Conservation (phyloP, 1,140 invertebrate genomes). For the Diploscapter pachys region DNA sequence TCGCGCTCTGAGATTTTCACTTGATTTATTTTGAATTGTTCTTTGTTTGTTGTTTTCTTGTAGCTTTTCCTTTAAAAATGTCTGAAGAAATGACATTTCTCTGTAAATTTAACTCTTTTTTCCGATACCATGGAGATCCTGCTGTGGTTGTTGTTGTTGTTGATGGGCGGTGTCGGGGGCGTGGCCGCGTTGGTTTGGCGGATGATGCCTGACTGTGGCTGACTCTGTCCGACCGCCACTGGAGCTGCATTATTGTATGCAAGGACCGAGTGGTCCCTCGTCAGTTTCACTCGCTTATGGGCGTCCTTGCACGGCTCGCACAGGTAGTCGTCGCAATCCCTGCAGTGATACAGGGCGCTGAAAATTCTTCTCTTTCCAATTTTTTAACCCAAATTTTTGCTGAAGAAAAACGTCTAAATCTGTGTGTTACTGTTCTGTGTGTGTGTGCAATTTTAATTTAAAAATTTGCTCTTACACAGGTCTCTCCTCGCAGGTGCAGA, state of each 20-base stretch:
- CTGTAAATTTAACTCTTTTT: neutral
- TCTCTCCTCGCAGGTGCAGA: too few species aligned
- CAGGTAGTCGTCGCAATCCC: conserved; percentile 22
- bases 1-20: too few species aligned
- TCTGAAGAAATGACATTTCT: neutral
- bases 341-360: neutral
- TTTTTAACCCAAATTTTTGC: too few species aligned
- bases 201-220: neutral
- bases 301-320: conserved; percentile 24
- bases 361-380: too few species aligned
- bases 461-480: too few species aligned
- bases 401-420: too few species aligned
- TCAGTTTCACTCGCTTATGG: conserved; percentile 29
- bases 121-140: neutral
- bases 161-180: neutral
- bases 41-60: too few species aligned
- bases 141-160: neutral
- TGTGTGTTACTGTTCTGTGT: too few species aligned
- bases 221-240: conserved; percentile 8
- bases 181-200: neutral
- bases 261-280: conserved; percentile 23
- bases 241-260: neutral
- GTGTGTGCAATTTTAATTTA: neutral
- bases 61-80: neutral
- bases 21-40: too few species aligned